Evolutionary conservation across 1,140 invertebrate species (phyloP).

Genomic region (Drosophila equinoxialis): DNA sequence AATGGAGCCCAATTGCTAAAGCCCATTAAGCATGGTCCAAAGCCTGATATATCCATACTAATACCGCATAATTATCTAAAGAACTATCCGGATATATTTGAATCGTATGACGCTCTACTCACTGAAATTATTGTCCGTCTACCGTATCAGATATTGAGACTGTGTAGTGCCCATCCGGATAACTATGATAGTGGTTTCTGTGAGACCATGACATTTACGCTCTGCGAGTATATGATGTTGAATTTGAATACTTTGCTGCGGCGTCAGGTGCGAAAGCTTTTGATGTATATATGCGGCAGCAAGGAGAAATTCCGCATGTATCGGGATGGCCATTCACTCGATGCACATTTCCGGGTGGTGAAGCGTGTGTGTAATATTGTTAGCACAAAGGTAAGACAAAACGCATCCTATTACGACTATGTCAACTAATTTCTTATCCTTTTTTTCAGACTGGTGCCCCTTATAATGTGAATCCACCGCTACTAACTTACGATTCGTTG

Average conservation of each 20-base stretch:
- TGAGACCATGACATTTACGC: constrained; percentile 91
- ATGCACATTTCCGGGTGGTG: constrained; percentile 90
- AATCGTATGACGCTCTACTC: constrained; percentile 95
- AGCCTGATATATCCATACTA: constrained; percentile 97
- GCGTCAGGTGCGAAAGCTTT: constrained; percentile 93
- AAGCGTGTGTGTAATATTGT: constrained; percentile 82
- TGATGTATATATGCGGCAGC: constrained; percentile 96
- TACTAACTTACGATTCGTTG: constrained; percentile 93
- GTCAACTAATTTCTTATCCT: not conserved
- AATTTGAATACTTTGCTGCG: constrained; percentile 90
- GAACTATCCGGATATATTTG: constrained; percentile 96
- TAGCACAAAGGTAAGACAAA: constrained; percentile 80
- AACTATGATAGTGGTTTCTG: constrained; percentile 89
- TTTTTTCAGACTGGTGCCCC: constrained; percentile 61
- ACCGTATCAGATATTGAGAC: constrained; percentile 96
- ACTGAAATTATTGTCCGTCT: constrained; percentile 97
- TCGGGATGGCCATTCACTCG: constrained; percentile 95
- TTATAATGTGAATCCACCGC: constrained; percentile 83
- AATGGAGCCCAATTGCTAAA: constrained; percentile 85
- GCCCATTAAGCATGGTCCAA: constrained; percentile 90
- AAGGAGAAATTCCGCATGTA: constrained; percentile 97
- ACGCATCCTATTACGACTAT: not conserved
- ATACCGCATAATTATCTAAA: constrained; percentile 97
- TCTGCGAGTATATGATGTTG: constrained; percentile 99
- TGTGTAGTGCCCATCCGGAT: constrained; percentile 84